These are phyloP conservation scores for Sarcophaga subvicina DNA, from an alignment of 2,888 invertebrate species.

Conservation along the genomic window DNA sequence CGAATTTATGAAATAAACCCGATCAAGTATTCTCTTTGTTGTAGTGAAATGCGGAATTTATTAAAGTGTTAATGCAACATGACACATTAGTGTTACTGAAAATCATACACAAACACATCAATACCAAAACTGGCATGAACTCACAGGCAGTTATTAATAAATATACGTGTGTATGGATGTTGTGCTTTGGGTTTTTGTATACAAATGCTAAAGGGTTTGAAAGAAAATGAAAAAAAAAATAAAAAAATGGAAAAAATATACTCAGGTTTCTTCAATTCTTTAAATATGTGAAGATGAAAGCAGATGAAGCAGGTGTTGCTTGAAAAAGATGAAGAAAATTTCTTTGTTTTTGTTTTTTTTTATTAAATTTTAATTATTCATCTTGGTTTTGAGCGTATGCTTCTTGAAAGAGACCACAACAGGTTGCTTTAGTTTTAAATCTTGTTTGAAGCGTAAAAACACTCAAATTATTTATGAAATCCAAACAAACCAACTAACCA, in stretches of 20 bases:
- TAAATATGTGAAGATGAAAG: neutral
- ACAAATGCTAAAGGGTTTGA: neutral
- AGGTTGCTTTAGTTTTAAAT: too few relatives aligned
- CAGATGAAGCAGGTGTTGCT: too few relatives aligned
- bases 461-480: too few relatives aligned
- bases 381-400: too few relatives aligned
- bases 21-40: conserved; percentile 60
- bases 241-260: neutral
- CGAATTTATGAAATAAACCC: conserved; percentile 10
- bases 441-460: too few relatives aligned
- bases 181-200: neutral
- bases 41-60: conserved; percentile 48
- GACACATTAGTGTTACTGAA: conserved; percentile 44
- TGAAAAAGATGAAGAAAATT: too few relatives aligned
- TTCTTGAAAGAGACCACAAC: too few relatives aligned
- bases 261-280: neutral
- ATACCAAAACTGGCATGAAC: neutral
- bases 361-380: too few relatives aligned
- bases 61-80: conserved; percentile 63
- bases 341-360: too few relatives aligned
- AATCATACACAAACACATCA: neutral
- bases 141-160: neutral
- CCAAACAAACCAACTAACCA: too few relatives aligned
- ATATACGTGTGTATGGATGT: neutral
- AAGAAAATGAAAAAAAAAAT: neutral